These are phyloP conservation scores for Xenus cinereus DNA, from an alignment of 2,113 vertebrate species.

Conservation along the genomic window DNA sequence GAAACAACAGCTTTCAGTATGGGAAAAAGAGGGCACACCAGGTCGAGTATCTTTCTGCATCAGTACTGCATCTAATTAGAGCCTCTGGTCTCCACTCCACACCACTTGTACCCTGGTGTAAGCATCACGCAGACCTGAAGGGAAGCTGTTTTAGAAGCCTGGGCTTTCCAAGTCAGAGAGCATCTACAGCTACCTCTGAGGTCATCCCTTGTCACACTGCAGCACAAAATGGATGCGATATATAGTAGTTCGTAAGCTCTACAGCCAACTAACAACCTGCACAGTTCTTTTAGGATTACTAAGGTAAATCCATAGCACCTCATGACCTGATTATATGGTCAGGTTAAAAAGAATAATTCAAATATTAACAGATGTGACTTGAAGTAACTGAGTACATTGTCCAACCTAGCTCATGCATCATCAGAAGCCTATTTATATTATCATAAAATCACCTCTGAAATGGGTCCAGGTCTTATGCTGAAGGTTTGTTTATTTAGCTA, in stretches of 20 bases:
- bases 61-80: neutral
- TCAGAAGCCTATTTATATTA: neutral
- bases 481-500: neutral
- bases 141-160: neutral
- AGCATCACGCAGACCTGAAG: fast-evolving
- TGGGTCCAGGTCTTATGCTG: neutral
- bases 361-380: neutral
- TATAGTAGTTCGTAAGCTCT: neutral
- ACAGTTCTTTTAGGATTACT: neutral
- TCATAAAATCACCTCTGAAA: neutral
- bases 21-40: neutral
- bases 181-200: neutral
- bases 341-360: neutral
- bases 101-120: neutral
- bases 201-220: neutral
- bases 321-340: neutral
- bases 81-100: neutral
- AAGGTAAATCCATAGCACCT: neutral
- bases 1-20: neutral
- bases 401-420: neutral
- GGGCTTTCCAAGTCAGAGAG: neutral
- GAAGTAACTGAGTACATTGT: neutral
- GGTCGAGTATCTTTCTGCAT: neutral
- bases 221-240: neutral
- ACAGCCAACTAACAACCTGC: neutral